Base-by-base conservation (phyloP, 2,113 vertebrate species). In the Pseudopipra pipra region DNA sequence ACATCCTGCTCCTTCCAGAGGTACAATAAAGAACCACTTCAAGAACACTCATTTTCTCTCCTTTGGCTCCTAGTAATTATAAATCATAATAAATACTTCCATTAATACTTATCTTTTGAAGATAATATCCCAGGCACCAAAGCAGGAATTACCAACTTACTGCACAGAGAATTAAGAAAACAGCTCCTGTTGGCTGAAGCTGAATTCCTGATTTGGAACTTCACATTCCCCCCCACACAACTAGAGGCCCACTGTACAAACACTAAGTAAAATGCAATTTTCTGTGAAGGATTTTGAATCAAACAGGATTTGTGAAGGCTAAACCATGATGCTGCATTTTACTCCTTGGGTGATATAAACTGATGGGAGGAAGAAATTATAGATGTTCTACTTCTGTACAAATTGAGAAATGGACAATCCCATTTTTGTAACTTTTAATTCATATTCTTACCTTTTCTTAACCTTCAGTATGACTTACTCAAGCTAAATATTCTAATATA, bases 341-440 rank as follows among this genome's bases (percentile, higher is more conserved):
- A 13, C 11, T 62, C 90, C 49, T 12, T 37, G 8, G 11, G 25
- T n/a, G 58, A 52, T 21, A 28, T 0, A 49, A 85, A 47, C 39
- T 21, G 0, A 2, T 9, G 16, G 18, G 6, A 59, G 17, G 33
- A 35, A 56, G 52, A 46, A 68, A 39, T 58, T 51, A 14, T 0
- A 58, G 17, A 49, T 39, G 18, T 25, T 90, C 62, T 67, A 33
- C 12, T 66, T 71, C 28, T 18, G 11, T 15, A 14, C 28, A 30
- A 46, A 79, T 13, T 46, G 68, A 68, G 39, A 68, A 82, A 68
- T 0, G 21, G 46, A 33, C 3, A 71, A 63, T 23, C 7, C 12
- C 14, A 14, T 39, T 72, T 75, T 51, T 63, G 5, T 28, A 23
- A 35, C 4, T 41, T 27, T 8, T 28, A n/a, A 46, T 28, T 35